Evolutionary conservation across 2,797 vertebrate species (phyloP), one percentile per base, ranked within the genome.

Genomic region (Falco novaeseelandiae): DNA sequence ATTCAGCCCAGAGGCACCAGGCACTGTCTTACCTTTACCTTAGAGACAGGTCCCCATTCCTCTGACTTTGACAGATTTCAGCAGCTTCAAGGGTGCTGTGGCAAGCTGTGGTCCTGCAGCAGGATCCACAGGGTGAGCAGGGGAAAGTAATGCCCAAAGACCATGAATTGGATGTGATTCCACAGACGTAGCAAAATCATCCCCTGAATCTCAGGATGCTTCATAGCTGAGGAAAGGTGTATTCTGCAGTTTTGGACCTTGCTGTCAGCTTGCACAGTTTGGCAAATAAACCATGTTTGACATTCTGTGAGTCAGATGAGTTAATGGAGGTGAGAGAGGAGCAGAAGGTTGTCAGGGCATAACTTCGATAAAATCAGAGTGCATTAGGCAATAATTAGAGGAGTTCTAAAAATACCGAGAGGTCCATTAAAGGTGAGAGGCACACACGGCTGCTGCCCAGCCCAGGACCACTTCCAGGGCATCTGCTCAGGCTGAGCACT

Each of bases 1-100:
- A 3, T 34, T 52, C 63, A 36, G 54, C 21, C 54, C 71, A 1
- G 3, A 4, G 26, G 66, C n/a, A 52, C 2, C 34, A 32, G 34
- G 11, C 15, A 6, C 12, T 2, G 27, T n/a, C 51, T 48, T 49
- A 19, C 9, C 14, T 40, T 22, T 8, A 23, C 30, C 40, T 32
- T 6, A 17, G 32, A 38, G 22, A 20, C 38, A 15, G 27, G 4
- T 3, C 36, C 4, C 2, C 2, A 1, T 30, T 66, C 2, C 1
- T 26, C 61, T 66, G 42, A 16, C 25, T 19, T 12, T 5, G 9
- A 17, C 18, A 27, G 66, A 22, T 32, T 71, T 54, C 13, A 67
- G 62, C 70, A 55, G 21, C 29, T 66, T 42, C 11, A 34, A 66
- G 51, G 38, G 23, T 6, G 7, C 79, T 76, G n/a, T 57, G 36